These are phyloP conservation scores for Apis florea DNA, from an alignment of 1,140 invertebrate species.

Conservation along the genomic window DNA sequence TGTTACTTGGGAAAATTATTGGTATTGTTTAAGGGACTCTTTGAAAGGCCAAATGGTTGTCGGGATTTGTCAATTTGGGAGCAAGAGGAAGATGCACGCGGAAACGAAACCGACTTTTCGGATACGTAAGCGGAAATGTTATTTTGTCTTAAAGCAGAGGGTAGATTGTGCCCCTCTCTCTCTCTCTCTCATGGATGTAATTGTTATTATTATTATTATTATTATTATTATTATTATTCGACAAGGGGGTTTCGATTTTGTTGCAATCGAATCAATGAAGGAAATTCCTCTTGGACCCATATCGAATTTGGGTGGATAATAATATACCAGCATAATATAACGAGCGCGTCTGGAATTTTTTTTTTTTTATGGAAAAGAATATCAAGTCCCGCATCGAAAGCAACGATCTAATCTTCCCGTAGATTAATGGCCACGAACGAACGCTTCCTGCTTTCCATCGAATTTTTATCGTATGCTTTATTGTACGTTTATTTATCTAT, in stretches of 20 bases:
- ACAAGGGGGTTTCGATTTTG: not conserved
- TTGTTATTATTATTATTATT: not conserved
- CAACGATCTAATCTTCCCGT: constrained; percentile 13
- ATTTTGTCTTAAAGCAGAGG: not conserved
- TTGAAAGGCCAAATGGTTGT: constrained; percentile 67
- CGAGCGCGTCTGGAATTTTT: constrained; percentile 20
- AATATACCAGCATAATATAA: constrained; percentile 55
- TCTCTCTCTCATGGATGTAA: not conserved
- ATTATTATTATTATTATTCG: not conserved
- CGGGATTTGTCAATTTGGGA: constrained; percentile 67
- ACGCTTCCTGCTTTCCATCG: constrained; percentile 24
- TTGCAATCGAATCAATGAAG: not conserved
- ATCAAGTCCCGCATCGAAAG: constrained; percentile 52
- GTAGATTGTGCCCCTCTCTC: no score
- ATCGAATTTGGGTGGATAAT: not conserved
- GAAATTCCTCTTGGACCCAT: not conserved
- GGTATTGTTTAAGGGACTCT: constrained; percentile 5
- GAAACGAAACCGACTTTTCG: constrained; percentile 63
- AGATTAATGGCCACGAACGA: constrained; percentile 8
- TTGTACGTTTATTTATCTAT: not conserved
- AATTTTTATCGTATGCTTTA: not conserved
- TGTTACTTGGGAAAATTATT: not conserved
- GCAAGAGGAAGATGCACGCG: constrained; percentile 71
- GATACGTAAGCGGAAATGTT: constrained; percentile 70
- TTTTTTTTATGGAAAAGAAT: constrained; percentile 39